Evolutionary conservation across 2,888 invertebrate species (phyloP), one percentile per base, ranked within the genome.

Genomic region (Mactromeris polynyma): DNA sequence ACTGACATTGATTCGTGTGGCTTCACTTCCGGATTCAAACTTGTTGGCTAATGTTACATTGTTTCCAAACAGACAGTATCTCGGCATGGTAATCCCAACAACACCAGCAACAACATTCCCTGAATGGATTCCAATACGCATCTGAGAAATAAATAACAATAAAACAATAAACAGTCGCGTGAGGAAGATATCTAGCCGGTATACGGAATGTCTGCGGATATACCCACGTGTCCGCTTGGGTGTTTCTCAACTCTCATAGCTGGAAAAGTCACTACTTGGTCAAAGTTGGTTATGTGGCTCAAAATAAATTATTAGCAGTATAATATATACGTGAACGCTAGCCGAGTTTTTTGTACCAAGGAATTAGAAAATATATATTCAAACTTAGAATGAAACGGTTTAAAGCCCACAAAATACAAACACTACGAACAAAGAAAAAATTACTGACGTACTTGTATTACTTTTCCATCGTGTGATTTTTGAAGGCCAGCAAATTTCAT

Each of bases 11-110:
- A 99, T 98, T 97, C 98, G 98, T 94, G 98, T 97, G 0, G 99
- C 98, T 96, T 98, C 98, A 90, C 99, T 99, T 69, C 98, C 98
- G 0, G 99, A 99, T 97, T 99, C 99, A 95, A 99, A 99, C 97
- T 99, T 99, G 97, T 99, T 99, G 81, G 99, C 99, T 87, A 99
- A 97, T 1, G 99, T 99, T 26, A 99, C 99, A 96, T 99, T 99
- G 97, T 99, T 99, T 0, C 99, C 99, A 95, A 99, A 99, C 90
- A 99, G 98, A 96, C 99, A 99, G 96, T 99, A 99, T 94, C 99
- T 98, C 38, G 98, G 98, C 98, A 98, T 98, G 94, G 98, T 99
- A 84, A 98, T 98, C 0, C 99, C 99, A 6, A 99, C 99, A 0
- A 99, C 98, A 0, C 99, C 99, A 1, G 99, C 99, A 77, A 99